phyloP scores from a whole-genome alignment of 2,888 invertebrate species.

The Rhopalosiphum nymphaeae region DNA sequence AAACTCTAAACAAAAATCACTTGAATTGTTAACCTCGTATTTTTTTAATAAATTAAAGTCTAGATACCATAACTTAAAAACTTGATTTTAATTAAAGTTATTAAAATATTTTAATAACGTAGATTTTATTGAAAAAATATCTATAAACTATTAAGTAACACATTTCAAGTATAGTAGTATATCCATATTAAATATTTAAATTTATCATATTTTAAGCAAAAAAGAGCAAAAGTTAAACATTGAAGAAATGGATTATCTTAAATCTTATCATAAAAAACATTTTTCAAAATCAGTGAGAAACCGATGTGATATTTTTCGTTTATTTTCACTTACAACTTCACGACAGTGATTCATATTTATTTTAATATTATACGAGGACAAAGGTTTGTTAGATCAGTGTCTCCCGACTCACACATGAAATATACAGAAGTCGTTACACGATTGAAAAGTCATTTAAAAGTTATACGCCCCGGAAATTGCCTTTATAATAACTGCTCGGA shows the following conservation, averaged over 20 bases:
- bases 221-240: neutral
- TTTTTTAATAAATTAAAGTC: neutral
- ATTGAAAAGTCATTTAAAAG: neutral
- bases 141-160: neutral
- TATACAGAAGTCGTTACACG: neutral
- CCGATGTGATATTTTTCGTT: neutral
- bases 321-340: neutral
- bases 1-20: slow-evolving; percentile 5
- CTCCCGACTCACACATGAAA: no score
- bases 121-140: neutral
- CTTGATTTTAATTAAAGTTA: neutral
- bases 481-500: no score
- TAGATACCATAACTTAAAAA: neutral
- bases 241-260: neutral
- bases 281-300: neutral
- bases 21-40: neutral
- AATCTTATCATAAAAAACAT: neutral
- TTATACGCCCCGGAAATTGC: neutral
- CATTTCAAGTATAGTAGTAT: neutral
- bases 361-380: neutral
- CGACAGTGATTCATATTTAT: neutral
- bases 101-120: neutral
- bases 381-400: neutral
- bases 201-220: neutral
- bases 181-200: neutral